Base-by-base conservation (phyloP, 2,888 invertebrate genomes). In the Rotaria macrura region DNA sequence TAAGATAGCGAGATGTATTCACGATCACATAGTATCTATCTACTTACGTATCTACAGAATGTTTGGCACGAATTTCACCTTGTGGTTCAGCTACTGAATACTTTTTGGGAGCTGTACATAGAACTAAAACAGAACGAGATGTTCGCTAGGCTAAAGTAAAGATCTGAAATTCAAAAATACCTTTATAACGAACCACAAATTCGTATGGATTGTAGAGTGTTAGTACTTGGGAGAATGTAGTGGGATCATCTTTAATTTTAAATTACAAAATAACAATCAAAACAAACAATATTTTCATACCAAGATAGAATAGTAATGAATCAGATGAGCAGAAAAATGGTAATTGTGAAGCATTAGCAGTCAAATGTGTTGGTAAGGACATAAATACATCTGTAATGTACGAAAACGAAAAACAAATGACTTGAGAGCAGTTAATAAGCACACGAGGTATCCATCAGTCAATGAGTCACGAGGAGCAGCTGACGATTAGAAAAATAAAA, bases 171-270 rank as follows among this genome's bases (percentile, higher is more conserved):
- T n/a, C n/a, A n/a, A n/a, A n/a, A n/a, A n/a, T n/a, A 79, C 79
- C 79, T 43, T 79, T 79, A 43, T 79, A 79, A 25, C 43, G 40
- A n/a, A 79, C 79, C 7, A 7, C 43, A 43, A 79, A 79, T 1
- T 79, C 79, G 25, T 79, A 79, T 79, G 79, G 79, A 43, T 79
- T 79, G n/a, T 79, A 79, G 6, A 79, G 40, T 79, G 79, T 79
- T 43, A 79, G n/a, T 1, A 79, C 43, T 38, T 79, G 79, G 2
- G 79, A 79, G 43, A n/a, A 79, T 10, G 79, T 43, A n/a, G 5
- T 79, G 25, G 79, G 43, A 43, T 79, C 79, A n/a, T 79, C 79
- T 65, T 4, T 5, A 34, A 65, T 65, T 25, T 25, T 2, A 25
- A 25, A 54, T 9, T 7, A 54, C 23, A 7, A 1, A 25, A 54